A percentile compares a stretch with the other conserved stretches of the same genome.
Evolutionary conservation across 2,888 invertebrate species (phyloP).

Genomic region (Gortyna flavago): DNA sequence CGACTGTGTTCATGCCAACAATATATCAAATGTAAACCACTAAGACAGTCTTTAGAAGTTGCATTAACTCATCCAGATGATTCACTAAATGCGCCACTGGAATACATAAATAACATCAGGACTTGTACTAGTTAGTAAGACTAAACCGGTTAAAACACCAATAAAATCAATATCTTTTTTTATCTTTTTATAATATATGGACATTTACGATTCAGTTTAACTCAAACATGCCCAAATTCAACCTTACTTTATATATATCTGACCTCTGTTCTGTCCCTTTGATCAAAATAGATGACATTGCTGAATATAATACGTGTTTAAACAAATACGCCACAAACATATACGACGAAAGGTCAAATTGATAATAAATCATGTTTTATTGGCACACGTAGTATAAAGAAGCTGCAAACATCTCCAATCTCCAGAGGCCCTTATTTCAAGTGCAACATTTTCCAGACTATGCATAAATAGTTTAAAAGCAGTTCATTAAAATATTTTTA

Average conservation of each 20-base stretch:
- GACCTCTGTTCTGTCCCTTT: conserved; percentile 42
- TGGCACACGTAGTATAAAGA: conserved; percentile 20
- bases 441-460: conserved; percentile 34
- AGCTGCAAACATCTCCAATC: conserved; percentile 20
- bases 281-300: conserved; percentile 52
- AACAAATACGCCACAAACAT: conserved; percentile 19
- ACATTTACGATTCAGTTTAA: conserved; percentile 45
- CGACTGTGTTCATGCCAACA: conserved; percentile 45
- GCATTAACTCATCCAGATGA: conserved; percentile 65
- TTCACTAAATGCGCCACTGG: conserved; percentile 58
- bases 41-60: conserved; percentile 55
- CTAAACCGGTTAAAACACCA: conserved; percentile 8
- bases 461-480: conserved; percentile 53
- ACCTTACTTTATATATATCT: conserved; percentile 15
- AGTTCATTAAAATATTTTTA: conserved; percentile 63
- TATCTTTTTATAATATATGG: conserved; percentile 14
- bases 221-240: conserved; percentile 40
- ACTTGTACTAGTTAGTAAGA: conserved; percentile 9
- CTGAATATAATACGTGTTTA: conserved; percentile 18
- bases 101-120: conserved; percentile 54
- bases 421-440: conserved; percentile 31
- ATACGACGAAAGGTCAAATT: conserved; percentile 25
- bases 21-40: conserved; percentile 53
- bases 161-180: not conserved
- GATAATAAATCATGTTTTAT: conserved; percentile 49